These are phyloP conservation scores for Amazona vittata DNA, from an alignment of 2,113 vertebrate genomes.

Conservation along the genomic window DNA sequence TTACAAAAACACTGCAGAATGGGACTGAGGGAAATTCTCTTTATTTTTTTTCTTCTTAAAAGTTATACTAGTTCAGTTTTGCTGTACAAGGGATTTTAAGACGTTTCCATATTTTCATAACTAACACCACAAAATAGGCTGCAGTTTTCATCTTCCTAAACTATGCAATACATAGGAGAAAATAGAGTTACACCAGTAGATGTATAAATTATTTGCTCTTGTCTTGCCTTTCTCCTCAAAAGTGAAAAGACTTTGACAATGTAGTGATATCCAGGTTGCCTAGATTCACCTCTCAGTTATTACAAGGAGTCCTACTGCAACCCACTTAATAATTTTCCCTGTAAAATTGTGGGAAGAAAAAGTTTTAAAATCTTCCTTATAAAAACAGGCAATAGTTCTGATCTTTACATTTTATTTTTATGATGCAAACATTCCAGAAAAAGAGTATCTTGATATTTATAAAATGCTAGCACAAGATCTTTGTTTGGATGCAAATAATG, in stretches of 20 bases:
- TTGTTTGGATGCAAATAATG: neutral
- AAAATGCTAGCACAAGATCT: neutral
- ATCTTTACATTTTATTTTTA: neutral
- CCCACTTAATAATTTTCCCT: neutral
- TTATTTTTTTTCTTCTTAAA: neutral
- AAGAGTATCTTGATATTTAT: neutral
- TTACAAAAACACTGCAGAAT: neutral
- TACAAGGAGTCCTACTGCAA: neutral
- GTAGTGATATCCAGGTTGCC: neutral
- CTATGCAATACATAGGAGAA: neutral
- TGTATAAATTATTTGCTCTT: neutral
- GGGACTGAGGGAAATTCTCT: neutral
- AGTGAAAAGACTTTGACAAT: neutral
- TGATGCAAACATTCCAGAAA: neutral
- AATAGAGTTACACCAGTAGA: neutral
- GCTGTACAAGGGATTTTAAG: neutral
- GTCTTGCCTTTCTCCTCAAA: neutral
- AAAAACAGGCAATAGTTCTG: neutral
- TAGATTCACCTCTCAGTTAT: neutral
- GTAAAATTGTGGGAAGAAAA: neutral
- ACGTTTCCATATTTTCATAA: neutral
- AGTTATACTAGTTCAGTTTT: neutral
- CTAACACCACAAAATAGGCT: neutral
- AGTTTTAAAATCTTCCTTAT: neutral
- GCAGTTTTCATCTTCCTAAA: neutral